Evolutionary conservation across 2,888 invertebrate species (phyloP), one percentile per base, ranked within the genome.

Genomic region (Galerucella pusilla): DNA sequence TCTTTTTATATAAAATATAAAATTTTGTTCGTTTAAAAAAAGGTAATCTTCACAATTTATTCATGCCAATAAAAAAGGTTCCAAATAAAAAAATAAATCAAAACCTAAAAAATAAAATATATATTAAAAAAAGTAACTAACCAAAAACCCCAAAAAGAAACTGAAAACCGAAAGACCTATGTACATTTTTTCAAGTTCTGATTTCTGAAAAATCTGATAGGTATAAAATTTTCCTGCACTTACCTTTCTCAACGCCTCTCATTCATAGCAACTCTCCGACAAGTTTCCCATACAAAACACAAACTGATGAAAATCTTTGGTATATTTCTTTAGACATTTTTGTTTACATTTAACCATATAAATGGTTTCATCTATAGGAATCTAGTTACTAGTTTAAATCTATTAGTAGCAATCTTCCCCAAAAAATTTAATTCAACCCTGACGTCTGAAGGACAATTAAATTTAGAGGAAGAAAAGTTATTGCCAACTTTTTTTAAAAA

Each of bases 281-380:
- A 63, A 14, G 25, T 49, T 45, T 67, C 5, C 67, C 64, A 71
- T 54, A 60, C 60, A 72, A 67, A 72, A 67, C 57, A 59, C 11
- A 49, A 52, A 10, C 11, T 64, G 46, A 45, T 61, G 66, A 71
- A 71, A 72, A 72, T 67, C 67, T 72, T 72, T 72, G 72, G 72
- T 72, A 72, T 72, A 72, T 72, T 65, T 71, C 16, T 72, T 42
- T 59, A 42, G 63, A 64, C 52, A 61, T 60, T 16, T 63, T 59
- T 65, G 20, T 28, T 14, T 72, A 72, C 72, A 72, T 61, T 61
- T 35, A 61, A 35, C 57, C 57, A 57, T 57, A 35, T 65, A 20
- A 42, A 71, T 10, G 49, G 65, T 64, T 63, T 52, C 12, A 45
- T 64, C 28, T 45, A 71, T 57, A 67, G 61, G 42, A 61, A 14